Evolutionary conservation across 2,888 invertebrate genomes (phyloP).

Genomic region (Anaspis maculata): DNA sequence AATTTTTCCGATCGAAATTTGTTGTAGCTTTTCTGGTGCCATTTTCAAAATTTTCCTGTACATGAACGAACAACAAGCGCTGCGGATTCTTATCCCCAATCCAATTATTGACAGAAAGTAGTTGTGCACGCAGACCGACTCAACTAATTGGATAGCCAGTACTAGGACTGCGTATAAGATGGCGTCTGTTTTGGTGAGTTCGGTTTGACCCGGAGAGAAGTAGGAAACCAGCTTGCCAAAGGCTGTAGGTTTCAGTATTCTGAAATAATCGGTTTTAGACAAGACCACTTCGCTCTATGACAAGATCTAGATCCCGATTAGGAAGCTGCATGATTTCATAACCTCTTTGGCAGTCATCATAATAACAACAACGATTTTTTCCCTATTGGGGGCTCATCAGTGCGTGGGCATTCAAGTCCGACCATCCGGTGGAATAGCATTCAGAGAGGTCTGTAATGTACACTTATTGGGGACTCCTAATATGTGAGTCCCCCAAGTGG

Average conservation of each 20-base stretch:
- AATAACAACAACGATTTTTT: too few species aligned
- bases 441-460: too few species aligned
- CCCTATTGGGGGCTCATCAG: too few species aligned
- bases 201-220: constrained; percentile 22
- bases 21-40: constrained; percentile 50
- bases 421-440: too few species aligned
- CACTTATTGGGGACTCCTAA: too few species aligned
- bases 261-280: constrained; percentile 9
- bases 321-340: too few species aligned
- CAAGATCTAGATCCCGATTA: too few species aligned
- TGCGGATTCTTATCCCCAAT: constrained; percentile 72
- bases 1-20: constrained; percentile 61
- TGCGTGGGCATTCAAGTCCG: too few species aligned
- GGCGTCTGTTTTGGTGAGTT: constrained; percentile 45
- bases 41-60: constrained; percentile 57
- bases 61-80: constrained; percentile 73
- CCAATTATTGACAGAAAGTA: constrained; percentile 77
- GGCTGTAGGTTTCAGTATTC: constrained; percentile 25
- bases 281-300: too few species aligned
- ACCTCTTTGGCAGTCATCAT: too few species aligned
- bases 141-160: constrained; percentile 59
- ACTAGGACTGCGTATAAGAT: constrained; percentile 67
- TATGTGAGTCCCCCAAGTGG: too few species aligned
- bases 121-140: constrained; percentile 59
- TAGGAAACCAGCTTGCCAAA: constrained; percentile 27